phyloP scores from a whole-genome alignment of 2,888 invertebrate species.

The Patella pellucida region DNA sequence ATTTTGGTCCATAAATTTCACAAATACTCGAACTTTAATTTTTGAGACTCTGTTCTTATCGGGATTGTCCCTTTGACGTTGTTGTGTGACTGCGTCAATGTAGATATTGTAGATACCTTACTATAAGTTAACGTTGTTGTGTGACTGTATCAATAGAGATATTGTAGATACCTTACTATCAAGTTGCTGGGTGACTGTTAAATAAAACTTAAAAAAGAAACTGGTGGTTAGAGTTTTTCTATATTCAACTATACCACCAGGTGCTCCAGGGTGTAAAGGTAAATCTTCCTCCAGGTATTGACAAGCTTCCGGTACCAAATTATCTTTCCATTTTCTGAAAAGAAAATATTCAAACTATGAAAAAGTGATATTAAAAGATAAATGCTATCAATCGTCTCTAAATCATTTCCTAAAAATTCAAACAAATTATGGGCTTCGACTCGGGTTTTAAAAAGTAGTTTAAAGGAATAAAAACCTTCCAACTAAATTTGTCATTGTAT shows the following conservation, averaged over 20 bases:
- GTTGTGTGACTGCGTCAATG: too few species aligned
- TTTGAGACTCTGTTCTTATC: too few species aligned
- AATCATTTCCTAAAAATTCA: too few species aligned
- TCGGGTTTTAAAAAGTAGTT: too few species aligned
- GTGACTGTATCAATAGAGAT: slow-evolving; percentile 48
- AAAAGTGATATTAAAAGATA: too few species aligned
- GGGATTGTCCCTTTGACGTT: too few species aligned
- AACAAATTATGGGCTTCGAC: too few species aligned
- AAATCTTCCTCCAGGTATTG: slow-evolving; percentile 81
- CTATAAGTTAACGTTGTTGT: slow-evolving; percentile 25
- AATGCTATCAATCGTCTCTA: too few species aligned
- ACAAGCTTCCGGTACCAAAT: slow-evolving; percentile 77
- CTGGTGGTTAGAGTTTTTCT: slow-evolving; percentile 80
- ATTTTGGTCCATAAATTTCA: too few species aligned
- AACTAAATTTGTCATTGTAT: slow-evolving; percentile 76
- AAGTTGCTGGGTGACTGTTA: slow-evolving; percentile 58
- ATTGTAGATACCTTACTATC: not conserved
- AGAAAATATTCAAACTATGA: not conserved
- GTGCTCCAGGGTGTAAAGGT: slow-evolving; percentile 81
- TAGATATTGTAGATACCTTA: not conserved
- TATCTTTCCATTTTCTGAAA: slow-evolving; percentile 77
- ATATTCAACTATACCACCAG: slow-evolving; percentile 87
- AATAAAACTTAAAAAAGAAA: slow-evolving; percentile 75
- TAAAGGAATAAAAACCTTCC: slow-evolving; percentile 58
- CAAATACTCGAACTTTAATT: too few species aligned